Percentiles rank a stretch among this genome's conserved stretches.
Evolutionary conservation across 1,140 invertebrate genomes (phyloP).

Genomic region (Vanessa tameamea): DNA sequence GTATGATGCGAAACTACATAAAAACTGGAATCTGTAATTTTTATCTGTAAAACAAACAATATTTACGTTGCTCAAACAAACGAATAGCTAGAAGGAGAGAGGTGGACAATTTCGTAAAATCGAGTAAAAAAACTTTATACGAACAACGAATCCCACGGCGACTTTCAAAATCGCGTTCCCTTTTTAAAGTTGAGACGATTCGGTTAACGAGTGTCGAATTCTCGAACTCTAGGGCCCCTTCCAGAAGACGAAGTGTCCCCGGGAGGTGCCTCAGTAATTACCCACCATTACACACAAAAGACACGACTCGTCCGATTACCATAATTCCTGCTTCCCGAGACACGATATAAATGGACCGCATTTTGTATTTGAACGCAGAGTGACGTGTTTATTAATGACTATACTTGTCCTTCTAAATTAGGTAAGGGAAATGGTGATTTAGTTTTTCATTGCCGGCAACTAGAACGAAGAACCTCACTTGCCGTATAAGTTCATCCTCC

Average conservation of each 20-base stretch:
- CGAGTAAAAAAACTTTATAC: conserved; percentile 16
- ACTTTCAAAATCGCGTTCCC: conserved; percentile 73
- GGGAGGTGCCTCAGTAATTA: conserved; percentile 74
- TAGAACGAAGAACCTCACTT: conserved; percentile 39
- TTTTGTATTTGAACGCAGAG: conserved; percentile 75
- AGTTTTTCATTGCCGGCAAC: conserved; percentile 71
- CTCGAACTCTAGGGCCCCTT: conserved; percentile 57
- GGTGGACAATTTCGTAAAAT: conserved; percentile 46
- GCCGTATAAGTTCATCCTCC: conserved; percentile 39
- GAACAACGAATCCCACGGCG: conserved; percentile 59
- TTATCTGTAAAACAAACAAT: conserved; percentile 19
- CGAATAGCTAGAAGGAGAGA: conserved; percentile 1
- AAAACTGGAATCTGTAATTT: conserved; percentile 12
- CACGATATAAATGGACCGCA: conserved; percentile 76
- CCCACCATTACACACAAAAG: conserved; percentile 79
- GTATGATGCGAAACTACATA: conserved; percentile 29
- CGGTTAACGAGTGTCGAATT: conserved; percentile 78
- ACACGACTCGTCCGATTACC: conserved; percentile 77
- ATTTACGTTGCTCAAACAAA: conserved; percentile 35
- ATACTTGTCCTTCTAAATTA: conserved; percentile 79
- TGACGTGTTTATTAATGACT: conserved; percentile 80
- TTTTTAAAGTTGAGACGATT: conserved; percentile 78
- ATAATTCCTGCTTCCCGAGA: conserved; percentile 74
- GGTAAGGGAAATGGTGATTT: conserved; percentile 60
- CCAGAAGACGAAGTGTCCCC: conserved; percentile 66